A percentile compares a stretch with the other conserved stretches of the same genome.
These are phyloP conservation scores for Aleiodes testaceus DNA, from an alignment of 2,888 invertebrate genomes.

Conservation along the genomic window DNA sequence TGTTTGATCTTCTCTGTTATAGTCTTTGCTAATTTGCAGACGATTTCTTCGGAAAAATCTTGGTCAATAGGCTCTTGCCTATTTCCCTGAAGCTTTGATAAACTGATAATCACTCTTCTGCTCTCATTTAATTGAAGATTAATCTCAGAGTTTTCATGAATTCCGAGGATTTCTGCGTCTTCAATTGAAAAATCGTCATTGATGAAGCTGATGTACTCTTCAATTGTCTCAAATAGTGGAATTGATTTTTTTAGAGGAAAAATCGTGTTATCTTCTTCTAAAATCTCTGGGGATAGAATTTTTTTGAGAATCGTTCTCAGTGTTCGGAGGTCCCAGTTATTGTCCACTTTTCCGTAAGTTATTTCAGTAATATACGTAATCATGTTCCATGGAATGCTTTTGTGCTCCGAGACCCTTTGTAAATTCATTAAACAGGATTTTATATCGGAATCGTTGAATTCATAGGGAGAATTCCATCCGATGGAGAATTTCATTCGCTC, in stretches of 20 bases:
- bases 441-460: slow-evolving; percentile 94
- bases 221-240: slow-evolving; percentile 86
- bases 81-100: slow-evolving; percentile 85
- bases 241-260: slow-evolving; percentile 84
- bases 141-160: slow-evolving; percentile 93
- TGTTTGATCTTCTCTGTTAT: slow-evolving; percentile 83
- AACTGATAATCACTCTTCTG: slow-evolving; percentile 82
- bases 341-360: slow-evolving; percentile 90
- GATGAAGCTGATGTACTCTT: slow-evolving; percentile 84
- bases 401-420: slow-evolving; percentile 81
- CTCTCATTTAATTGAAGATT: slow-evolving; percentile 89
- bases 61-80: slow-evolving; percentile 75
- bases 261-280: slow-evolving; percentile 81
- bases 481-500: slow-evolving; percentile 91
- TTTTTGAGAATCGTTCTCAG: slow-evolving; percentile 88
- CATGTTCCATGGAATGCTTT: slow-evolving; percentile 91
- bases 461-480: slow-evolving; percentile 92
- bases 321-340: slow-evolving; percentile 83
- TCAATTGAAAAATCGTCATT: slow-evolving; percentile 83
- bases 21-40: slow-evolving; percentile 80
- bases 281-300: slow-evolving; percentile 83
- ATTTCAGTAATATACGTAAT: slow-evolving; percentile 90
- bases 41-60: slow-evolving; percentile 83
- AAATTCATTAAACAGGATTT: slow-evolving; percentile 71
- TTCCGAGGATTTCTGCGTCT: slow-evolving; percentile 91